phyloP scores from a whole-genome alignment of 2,113 vertebrate genomes.

The Lipotes vexillifer region DNA sequence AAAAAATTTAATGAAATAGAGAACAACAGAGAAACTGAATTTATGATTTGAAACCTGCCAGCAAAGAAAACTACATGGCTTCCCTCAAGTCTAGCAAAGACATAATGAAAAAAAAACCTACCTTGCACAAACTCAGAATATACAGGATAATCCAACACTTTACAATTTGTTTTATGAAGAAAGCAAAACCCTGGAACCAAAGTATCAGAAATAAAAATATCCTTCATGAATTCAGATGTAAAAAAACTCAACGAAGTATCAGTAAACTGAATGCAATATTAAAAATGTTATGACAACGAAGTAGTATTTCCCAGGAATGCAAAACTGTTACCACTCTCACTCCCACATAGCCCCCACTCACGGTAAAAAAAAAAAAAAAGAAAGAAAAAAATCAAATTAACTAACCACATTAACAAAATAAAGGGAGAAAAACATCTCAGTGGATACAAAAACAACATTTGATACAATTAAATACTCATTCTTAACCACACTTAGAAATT shows the following conservation, averaged over 20 bases:
- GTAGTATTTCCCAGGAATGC: not conserved
- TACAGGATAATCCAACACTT: not conserved
- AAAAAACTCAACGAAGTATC: not conserved
- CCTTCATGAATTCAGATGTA: not conserved
- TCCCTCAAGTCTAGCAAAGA: not conserved
- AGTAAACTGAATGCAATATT: not conserved
- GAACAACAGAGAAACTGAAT: not conserved
- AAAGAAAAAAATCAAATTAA: not conserved
- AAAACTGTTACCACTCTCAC: not conserved
- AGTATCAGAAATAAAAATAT: conserved; percentile 2
- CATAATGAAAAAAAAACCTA: not conserved
- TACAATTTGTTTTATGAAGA: not conserved
- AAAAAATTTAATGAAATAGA: not conserved
- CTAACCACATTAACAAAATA: not conserved
- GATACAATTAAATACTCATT: not conserved
- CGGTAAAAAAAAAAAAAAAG: not conserved
- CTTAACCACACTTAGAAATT: not conserved
- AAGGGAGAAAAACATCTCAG: not conserved
- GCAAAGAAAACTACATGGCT: not conserved
- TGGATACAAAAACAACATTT: not conserved
- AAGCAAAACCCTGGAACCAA: not conserved
- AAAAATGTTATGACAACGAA: not conserved
- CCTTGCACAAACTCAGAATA: not conserved
- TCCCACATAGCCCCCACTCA: not conserved
- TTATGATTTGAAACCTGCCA: not conserved